Base-by-base conservation (phyloP, 1,140 invertebrate genomes). In the Eumaeus atala region DNA sequence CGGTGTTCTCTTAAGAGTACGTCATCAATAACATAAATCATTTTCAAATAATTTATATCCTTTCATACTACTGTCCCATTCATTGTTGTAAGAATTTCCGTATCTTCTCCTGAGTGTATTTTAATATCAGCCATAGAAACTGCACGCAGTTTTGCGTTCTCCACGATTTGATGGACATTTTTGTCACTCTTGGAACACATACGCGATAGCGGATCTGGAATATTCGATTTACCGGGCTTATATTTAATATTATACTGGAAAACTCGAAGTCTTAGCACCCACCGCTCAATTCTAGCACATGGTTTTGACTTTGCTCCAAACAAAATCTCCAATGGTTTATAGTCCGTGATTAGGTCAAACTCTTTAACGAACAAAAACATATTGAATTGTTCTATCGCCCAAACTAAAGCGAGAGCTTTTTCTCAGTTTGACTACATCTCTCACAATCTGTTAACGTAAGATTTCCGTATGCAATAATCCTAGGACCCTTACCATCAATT, bases 1-100 rank as follows among this genome's bases (percentile, higher is more conserved):
- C n/a, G 71, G 73, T 16, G 82, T 80, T 9, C 56, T 44, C 58
- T 16, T 5, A 58, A 17, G 0, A 59, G 16, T n/a, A 64, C 52
- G 1, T 47, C 14, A 0, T 21, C 51, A 9, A 42, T 36, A 64
- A 37, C 62, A 65, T 1, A 59, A 3, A 9, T 62, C 59, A 37
- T 16, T 40, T 8, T 40, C n/a, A 16, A 40, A 40, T 12, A 40
- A 3, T 14, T 14, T 12, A 8, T 6, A 40, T 12, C n/a, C 14
- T 37, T 37, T 40, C 0, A 5, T 14, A 14, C n/a, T 40, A 14
- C 14, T 14, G 12, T 40, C 11, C 38, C 35, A 37, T 37, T 37
- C 11, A 37, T 37, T 9, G 1, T 37, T 37, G n/a, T 37, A 37
- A 37, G 9, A 2, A 37, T 37, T 37, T 37, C 2, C 9, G 35